phyloP scores from a whole-genome alignment of 2,113 vertebrate genomes.

The Pelodiscus sinensis region DNA sequence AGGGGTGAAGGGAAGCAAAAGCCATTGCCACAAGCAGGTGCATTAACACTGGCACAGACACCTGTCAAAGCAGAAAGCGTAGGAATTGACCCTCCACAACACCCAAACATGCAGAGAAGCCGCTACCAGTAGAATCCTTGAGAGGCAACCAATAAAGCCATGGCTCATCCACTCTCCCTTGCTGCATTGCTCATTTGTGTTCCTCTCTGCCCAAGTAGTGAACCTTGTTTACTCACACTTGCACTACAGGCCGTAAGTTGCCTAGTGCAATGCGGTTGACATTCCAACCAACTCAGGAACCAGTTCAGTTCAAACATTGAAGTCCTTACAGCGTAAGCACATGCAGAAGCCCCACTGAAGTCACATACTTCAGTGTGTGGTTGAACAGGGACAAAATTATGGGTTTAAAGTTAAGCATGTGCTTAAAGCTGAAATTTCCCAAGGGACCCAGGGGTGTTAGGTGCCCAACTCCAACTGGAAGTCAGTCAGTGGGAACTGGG shows the following conservation, averaged over 20 bases:
- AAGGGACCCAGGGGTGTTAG: background rate
- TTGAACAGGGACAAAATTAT: background rate
- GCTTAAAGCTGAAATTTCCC: background rate
- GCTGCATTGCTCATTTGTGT: background rate
- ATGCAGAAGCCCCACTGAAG: background rate
- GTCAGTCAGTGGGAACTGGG: background rate
- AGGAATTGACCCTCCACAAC: background rate
- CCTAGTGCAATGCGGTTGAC: background rate
- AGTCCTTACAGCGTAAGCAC: background rate
- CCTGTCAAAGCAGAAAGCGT: background rate
- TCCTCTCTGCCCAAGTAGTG: background rate
- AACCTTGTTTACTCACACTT: background rate
- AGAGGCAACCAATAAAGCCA: background rate
- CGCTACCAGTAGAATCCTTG: background rate
- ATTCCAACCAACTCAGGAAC: background rate
- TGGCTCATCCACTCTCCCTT: background rate
- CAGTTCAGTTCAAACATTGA: background rate
- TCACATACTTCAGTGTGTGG: background rate
- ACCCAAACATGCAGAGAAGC: background rate
- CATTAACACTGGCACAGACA: background rate
- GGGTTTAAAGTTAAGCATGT: background rate
- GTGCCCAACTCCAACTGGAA: background rate
- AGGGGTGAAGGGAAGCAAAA: accelerated
- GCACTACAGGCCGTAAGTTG: background rate
- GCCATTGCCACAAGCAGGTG: background rate